Conservation (phyloP, 2,113 vertebrate genomes). For the Oncorhynchus gorbuscha region DNA sequence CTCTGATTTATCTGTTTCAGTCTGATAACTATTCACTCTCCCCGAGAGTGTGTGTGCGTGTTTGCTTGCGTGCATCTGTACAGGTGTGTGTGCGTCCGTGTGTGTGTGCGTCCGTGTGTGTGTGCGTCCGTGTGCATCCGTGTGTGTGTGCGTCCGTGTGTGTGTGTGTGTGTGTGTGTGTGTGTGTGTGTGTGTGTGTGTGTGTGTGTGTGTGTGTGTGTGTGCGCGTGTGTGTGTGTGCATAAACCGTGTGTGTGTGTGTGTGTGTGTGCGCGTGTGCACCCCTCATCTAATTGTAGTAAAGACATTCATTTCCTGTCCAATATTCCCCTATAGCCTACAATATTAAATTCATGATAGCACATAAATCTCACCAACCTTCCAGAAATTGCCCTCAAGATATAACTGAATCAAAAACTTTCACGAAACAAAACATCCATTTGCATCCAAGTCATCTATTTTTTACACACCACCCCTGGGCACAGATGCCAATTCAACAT, state of each 20-base stretch:
- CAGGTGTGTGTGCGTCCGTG: too few species aligned
- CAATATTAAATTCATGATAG: slow-evolving; percentile 7
- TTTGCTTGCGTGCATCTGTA: too few species aligned
- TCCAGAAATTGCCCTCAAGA: neutral
- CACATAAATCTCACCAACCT: neutral
- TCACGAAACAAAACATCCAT: neutral
- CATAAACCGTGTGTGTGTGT: too few species aligned
- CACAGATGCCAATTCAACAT: neutral
- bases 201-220: too few species aligned
- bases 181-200: slow-evolving; percentile 18
- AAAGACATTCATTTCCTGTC: neutral
- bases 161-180: neutral
- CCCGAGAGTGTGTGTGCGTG: slow-evolving; percentile 17
- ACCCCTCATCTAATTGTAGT: neutral
- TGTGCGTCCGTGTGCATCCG: too few species aligned
- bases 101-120: slow-evolving; percentile 12
- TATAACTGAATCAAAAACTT: neutral
- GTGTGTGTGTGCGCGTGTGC: too few species aligned
- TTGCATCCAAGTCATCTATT: neutral
- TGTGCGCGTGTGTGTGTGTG: too few species aligned
- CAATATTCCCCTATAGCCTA: neutral
- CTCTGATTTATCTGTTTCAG: slow-evolving; percentile 43
- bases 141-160: slow-evolving; percentile 6
- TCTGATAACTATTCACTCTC: neutral
- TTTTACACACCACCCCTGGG: too few species aligned